Percentiles rank a stretch among this genome's conserved stretches.
These are phyloP conservation scores for Psylliodes chrysocephalus DNA, from an alignment of 2,888 invertebrate species.

Conservation along the genomic window DNA sequence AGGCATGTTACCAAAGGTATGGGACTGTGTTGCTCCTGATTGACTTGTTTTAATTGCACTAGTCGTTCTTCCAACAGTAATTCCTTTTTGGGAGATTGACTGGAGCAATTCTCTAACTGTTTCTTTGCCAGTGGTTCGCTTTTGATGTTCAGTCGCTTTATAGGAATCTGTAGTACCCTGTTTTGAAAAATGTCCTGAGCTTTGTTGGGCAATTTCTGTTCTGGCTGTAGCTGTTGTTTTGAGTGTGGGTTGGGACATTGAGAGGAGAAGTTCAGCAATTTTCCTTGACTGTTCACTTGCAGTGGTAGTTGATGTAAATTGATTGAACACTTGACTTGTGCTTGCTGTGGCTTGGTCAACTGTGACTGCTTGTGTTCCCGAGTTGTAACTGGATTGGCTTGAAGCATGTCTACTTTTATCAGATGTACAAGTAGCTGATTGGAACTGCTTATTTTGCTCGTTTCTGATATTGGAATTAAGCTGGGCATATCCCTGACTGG, in stretches of 20 bases:
- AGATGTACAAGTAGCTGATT: slow-evolving; percentile 17
- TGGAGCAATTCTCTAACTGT: slow-evolving; percentile 21
- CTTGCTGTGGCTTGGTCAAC: slow-evolving; percentile 10
- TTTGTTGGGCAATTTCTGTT: not conserved
- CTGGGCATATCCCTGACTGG: not conserved
- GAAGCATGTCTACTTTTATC: slow-evolving; percentile 27
- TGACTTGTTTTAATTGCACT: not conserved
- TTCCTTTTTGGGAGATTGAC: slow-evolving; percentile 16
- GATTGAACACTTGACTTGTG: slow-evolving; percentile 1
- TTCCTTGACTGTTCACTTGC: slow-evolving; percentile 15
- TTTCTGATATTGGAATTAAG: slow-evolving; percentile 2
- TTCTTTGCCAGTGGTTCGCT: slow-evolving; percentile 16
- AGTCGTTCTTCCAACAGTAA: slow-evolving; percentile 7
- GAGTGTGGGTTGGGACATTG: slow-evolving; percentile 14
- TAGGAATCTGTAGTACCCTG: slow-evolving; percentile 1
- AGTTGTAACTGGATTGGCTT: slow-evolving; percentile 7
- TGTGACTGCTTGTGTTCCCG: not conserved
- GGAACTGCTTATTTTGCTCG: slow-evolving; percentile 10
- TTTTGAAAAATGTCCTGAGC: not conserved
- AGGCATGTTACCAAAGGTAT: not conserved
- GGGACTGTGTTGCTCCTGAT: not conserved
- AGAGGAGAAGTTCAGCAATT: slow-evolving; percentile 26
- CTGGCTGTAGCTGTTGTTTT: not conserved
- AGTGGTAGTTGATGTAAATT: not conserved
- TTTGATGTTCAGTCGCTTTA: slow-evolving; percentile 4